Conservation (phyloP, 2,888 invertebrate genomes). For the Meiosimyza decipiens region DNA sequence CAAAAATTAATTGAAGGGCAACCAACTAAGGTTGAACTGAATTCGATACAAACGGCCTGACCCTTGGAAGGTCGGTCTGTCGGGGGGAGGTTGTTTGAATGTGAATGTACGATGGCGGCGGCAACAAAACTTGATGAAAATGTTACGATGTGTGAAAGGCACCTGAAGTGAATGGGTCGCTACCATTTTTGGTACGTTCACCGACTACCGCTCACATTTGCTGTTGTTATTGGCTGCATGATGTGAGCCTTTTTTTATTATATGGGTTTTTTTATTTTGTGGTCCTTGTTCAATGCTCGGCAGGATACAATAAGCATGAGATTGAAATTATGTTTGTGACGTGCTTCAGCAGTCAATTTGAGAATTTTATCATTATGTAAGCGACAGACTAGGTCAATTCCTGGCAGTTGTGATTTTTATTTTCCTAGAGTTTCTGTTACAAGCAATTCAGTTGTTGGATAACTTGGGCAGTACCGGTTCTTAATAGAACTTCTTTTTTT, state of each 20-base stretch:
- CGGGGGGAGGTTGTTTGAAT: not conserved
- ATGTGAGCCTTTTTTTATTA: not conserved
- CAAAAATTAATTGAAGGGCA: conserved; percentile 9
- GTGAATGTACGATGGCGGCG: not conserved
- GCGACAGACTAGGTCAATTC: conserved; percentile 34
- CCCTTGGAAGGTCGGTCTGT: not conserved
- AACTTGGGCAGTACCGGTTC: no score
- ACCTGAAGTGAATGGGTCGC: conserved; percentile 19
- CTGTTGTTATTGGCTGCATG: not conserved
- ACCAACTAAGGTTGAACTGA: not conserved
- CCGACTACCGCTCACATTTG: not conserved
- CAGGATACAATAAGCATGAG: conserved; percentile 21
- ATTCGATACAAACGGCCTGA: not conserved
- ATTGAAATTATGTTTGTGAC: conserved; percentile 30
- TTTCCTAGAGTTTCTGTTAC: not conserved
- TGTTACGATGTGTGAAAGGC: conserved; percentile 35
- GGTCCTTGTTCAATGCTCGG: not conserved
- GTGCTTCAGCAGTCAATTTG: conserved; percentile 39
- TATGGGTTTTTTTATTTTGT: not conserved
- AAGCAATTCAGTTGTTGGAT: no score
- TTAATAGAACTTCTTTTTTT: no score
- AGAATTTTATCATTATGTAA: conserved; percentile 24
- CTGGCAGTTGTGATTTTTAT: not conserved
- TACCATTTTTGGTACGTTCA: no score
- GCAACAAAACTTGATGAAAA: conserved; percentile 17